Base-by-base conservation (phyloP, 2,797 vertebrate genomes). In the Acridotheres tristis region DNA sequence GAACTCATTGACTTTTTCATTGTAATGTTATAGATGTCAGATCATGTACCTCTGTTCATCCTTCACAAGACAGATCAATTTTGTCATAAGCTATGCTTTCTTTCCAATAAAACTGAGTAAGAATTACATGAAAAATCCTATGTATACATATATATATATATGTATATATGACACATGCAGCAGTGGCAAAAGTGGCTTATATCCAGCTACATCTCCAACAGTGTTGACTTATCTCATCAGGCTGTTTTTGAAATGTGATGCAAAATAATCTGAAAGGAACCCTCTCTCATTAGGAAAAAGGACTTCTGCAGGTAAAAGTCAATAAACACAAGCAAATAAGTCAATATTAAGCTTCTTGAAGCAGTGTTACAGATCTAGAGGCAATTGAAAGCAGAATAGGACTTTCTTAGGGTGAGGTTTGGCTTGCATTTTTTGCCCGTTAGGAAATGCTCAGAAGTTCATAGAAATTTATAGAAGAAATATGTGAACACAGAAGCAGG, bases 111-210 rank as follows among this genome's bases (percentile, higher is more conserved):
- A 88, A 38, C 7, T 15, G 4, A 69, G 16, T 38, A 59, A 54
- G n/a, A 47, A 61, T 36, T 29, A 30, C 6, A 36, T 40, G 9
- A 61, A 89, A 71, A 72, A 30, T 69, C 6, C 15, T 58, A 40
- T 40, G 40, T 40, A 11, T 40, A 4, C 11, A 3, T 5, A 10
- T 36, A 6, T 7, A 0, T 59, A 4, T 7, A 0, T 54, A 9
- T 13, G 1, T 25, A 1, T 20, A 3, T 30, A 3, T 11, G 27
- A 29, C 51, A 53, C 27, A 17, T 29, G 50, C 11, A 17, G 17
- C 5, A 42, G 9, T n/a, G 13, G 8, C 14, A 38, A 18, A 34
- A 30, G 48, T 0, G 11, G 16, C 7, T 13, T 53, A 40, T 25
- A 4, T 72, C 86, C 38, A 36, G 3, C 30, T 89, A 3, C 5